Conservation (phyloP, 2,888 invertebrate genomes). For the Steromphala cineraria region DNA sequence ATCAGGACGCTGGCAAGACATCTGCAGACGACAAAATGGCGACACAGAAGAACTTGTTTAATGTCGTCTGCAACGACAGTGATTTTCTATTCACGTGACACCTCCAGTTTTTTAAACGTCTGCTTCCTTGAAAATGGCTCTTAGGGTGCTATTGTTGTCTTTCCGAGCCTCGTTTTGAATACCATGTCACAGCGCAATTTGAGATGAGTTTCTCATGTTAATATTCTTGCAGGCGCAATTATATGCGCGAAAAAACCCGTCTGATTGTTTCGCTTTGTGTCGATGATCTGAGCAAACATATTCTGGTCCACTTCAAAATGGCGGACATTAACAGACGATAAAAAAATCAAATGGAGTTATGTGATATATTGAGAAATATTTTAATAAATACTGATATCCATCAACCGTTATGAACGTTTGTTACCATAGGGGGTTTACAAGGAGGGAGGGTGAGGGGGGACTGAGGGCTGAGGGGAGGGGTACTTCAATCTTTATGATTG, state of each 20-base stretch:
- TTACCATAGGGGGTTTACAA: no score
- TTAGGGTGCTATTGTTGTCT: not conserved
- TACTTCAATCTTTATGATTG: no score
- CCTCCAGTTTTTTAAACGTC: not conserved
- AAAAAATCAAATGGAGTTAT: no score
- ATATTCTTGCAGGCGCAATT: slow-evolving; percentile 11
- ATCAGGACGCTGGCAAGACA: no score
- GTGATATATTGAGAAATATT: no score
- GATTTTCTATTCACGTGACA: not conserved
- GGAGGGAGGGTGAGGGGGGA: no score
- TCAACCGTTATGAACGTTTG: no score
- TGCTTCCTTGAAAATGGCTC: not conserved
- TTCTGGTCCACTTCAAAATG: not conserved
- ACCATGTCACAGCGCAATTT: slow-evolving; percentile 1
- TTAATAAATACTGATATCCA: no score
- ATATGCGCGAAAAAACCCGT: not conserved
- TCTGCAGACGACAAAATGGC: not conserved
- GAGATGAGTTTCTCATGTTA: slow-evolving; percentile 8
- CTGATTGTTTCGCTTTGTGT: slow-evolving; percentile 4
- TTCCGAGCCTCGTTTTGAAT: not conserved
- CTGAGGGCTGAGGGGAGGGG: no score
- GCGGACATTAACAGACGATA: no score
- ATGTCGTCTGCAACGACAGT: slow-evolving; percentile 9
- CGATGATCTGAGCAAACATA: not conserved
- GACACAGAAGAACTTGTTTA: not conserved